Conservation (phyloP, 2,888 invertebrate genomes). For the Spilarctia lutea region DNA sequence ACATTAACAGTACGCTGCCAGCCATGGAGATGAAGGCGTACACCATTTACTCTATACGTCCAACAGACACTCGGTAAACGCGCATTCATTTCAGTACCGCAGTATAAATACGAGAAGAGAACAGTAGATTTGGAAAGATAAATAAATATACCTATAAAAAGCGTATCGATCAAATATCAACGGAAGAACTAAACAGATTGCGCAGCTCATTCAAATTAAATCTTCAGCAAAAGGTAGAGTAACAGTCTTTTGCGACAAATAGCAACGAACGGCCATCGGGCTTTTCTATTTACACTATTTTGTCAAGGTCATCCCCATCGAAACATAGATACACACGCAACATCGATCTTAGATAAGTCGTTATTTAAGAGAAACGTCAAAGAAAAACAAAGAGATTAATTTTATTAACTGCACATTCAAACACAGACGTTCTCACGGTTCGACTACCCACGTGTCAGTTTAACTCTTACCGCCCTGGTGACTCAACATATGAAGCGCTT, state of each 20-base stretch:
- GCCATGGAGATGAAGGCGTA: constrained; percentile 84
- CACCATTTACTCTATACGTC: constrained; percentile 82
- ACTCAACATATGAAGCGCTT: constrained; percentile 95
- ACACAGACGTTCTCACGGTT: constrained; percentile 86
- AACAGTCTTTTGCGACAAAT: constrained; percentile 86
- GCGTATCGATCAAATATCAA: constrained; percentile 82
- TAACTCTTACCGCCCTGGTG: constrained; percentile 97
- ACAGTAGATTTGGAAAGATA: constrained; percentile 84
- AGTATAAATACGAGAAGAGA: constrained; percentile 81
- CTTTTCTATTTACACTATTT: constrained; percentile 85
- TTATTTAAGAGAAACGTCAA: constrained; percentile 86
- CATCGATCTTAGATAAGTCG: constrained; percentile 85
- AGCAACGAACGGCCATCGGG: constrained; percentile 87
- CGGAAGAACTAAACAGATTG: constrained; percentile 86
- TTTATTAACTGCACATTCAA: constrained; percentile 84
- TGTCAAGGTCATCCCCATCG: constrained; percentile 84
- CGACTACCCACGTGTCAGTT: constrained; percentile 84
- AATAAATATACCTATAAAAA: constrained; percentile 86
- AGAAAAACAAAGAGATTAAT: constrained; percentile 85
- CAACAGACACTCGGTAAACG: constrained; percentile 82
- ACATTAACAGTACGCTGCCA: constrained; percentile 84
- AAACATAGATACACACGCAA: constrained; percentile 87
- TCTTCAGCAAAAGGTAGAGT: constrained; percentile 85
- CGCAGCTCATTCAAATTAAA: constrained; percentile 87
- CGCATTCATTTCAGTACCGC: constrained; percentile 85